Percentiles rank a stretch among this genome's conserved stretches.
Evolutionary conservation across 2,888 invertebrate genomes (phyloP).

Genomic region (Ellobium chinense): DNA sequence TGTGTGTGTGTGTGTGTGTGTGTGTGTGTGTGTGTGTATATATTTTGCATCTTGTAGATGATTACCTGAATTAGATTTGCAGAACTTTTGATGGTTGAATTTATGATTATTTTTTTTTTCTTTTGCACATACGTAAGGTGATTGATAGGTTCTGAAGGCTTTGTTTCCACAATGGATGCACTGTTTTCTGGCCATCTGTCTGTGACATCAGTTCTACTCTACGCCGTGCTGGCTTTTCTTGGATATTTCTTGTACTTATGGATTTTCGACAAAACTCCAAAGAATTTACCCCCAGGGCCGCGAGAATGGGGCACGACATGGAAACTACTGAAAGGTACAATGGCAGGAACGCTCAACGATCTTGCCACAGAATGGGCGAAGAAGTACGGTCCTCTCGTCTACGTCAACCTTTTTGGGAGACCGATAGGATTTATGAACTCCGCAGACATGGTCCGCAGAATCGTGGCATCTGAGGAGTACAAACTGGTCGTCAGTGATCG

Average conservation of each 20-base stretch:
- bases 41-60: no score
- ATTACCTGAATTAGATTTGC: no score
- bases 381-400: conserved; percentile 29
- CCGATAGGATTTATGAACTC: conserved; percentile 22
- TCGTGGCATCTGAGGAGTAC: background rate
- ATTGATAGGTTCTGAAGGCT: no score
- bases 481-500: background rate
- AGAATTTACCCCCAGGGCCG: conserved; percentile 32
- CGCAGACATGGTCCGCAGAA: background rate
- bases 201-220: background rate
- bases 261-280: background rate
- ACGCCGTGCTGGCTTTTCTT: background rate
- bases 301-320: background rate
- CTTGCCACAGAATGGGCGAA: conserved; percentile 31
- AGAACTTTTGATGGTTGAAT: no score
- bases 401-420: background rate
- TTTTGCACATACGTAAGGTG: no score
- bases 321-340: conserved; percentile 2
- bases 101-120: no score
- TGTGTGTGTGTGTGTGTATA: background rate
- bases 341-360: conserved; percentile 6
- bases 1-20: background rate
- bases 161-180: no score
- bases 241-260: background rate
- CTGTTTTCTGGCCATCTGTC: background rate